Percentiles rank a stretch among this genome's conserved stretches.
These are phyloP conservation scores for Troglohyphantes excavatus DNA, from an alignment of 2,888 invertebrate genomes.

Conservation along the genomic window DNA sequence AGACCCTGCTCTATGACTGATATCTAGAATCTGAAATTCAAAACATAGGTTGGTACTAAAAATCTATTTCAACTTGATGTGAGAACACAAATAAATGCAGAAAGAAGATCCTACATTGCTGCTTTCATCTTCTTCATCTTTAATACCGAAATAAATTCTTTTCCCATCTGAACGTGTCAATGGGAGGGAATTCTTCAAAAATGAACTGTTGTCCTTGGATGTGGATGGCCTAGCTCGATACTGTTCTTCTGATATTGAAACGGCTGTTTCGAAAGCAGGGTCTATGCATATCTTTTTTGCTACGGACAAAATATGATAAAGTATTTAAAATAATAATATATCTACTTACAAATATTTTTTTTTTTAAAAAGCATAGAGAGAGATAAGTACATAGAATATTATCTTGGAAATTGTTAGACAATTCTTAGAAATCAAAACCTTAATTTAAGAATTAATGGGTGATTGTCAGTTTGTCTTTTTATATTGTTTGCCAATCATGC, in stretches of 20 bases:
- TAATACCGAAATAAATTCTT: slow-evolving; percentile 48
- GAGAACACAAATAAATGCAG: not conserved
- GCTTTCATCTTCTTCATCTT: slow-evolving; percentile 44
- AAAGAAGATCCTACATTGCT: slow-evolving; percentile 37
- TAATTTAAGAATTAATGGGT: too few relatives aligned
- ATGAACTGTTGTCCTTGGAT: not conserved
- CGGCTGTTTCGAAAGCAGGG: not conserved
- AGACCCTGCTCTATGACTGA: slow-evolving; percentile 52
- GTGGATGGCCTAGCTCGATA: slow-evolving; percentile 5
- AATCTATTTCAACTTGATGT: not conserved
- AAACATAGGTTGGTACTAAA: not conserved
- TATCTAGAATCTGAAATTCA: slow-evolving; percentile 48
- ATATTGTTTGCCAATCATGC: too few relatives aligned
- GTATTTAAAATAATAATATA: too few relatives aligned
- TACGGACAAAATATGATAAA: too few relatives aligned
- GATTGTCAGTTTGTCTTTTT: too few relatives aligned
- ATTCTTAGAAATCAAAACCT: too few relatives aligned
- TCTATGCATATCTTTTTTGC: slow-evolving; percentile 29
- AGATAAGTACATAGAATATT: too few relatives aligned
- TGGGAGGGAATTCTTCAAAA: slow-evolving; percentile 24
- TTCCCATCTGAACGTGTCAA: slow-evolving; percentile 64
- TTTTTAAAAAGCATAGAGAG: too few relatives aligned
- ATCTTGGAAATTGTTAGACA: too few relatives aligned
- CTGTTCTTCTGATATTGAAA: not conserved
- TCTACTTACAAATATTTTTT: too few relatives aligned